A percentile compares a stretch with the other conserved stretches of the same genome.
These are phyloP conservation scores for Acomys russatus DNA, from an alignment of 2,797 vertebrate species.

Conservation along the genomic window DNA sequence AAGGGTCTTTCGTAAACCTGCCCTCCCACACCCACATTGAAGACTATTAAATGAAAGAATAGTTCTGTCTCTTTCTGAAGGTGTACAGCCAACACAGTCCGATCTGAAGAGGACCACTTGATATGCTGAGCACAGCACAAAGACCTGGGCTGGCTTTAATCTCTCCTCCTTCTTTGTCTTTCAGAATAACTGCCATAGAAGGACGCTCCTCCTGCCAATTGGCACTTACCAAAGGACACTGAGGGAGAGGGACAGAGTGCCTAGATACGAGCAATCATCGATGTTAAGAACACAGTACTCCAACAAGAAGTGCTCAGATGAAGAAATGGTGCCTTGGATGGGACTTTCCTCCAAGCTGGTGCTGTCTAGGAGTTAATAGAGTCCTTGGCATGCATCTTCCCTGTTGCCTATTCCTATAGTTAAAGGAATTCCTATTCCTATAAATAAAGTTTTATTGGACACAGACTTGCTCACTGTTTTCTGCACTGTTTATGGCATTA, in stretches of 20 bases:
- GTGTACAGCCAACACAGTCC: constrained; percentile 46
- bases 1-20: constrained; percentile 72
- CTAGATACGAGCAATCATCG: neutral
- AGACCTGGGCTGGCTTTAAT: constrained; percentile 65
- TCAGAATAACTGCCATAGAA: constrained; percentile 64
- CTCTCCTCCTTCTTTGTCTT: constrained; percentile 74
- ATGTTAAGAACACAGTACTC: neutral
- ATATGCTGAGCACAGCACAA: constrained; percentile 37
- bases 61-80: constrained; percentile 63
- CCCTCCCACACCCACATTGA: neutral
- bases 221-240: constrained; percentile 17
- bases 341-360: constrained; percentile 26
- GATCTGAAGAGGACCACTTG: constrained; percentile 73
- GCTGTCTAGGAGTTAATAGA: neutral
- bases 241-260: constrained; percentile 1
- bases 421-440: constrained; percentile 46
- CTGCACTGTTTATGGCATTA: neutral
- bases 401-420: neutral
- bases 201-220: neutral
- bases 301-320: neutral
- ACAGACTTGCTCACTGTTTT: neutral
- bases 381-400: neutral
- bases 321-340: constrained; percentile 14
- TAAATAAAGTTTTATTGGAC: constrained; percentile 63
- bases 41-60: constrained; percentile 68